Percentiles rank a stretch among this genome's conserved stretches.
phyloP scores from a whole-genome alignment of 1,140 invertebrate genomes.

The Lamellibrachia luymesi region DNA sequence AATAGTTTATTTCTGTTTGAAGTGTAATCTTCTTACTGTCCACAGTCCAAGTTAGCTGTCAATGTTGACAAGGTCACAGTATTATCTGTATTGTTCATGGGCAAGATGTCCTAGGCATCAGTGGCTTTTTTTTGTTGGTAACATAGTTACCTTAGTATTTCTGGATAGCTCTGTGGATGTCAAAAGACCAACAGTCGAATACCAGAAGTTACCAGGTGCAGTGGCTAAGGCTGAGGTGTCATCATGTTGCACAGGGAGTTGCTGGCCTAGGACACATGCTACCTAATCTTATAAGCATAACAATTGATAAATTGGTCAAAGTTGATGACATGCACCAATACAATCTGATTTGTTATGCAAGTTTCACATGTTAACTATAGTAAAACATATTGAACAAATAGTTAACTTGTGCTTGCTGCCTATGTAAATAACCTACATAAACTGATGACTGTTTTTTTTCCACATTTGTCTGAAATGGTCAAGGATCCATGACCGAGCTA shows the following conservation, averaged over 20 bases:
- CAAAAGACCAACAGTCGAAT: not conserved
- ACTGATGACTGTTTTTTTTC: no score
- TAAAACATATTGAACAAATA: not conserved
- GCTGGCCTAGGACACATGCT: not conserved
- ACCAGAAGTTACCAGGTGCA: no score
- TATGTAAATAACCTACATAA: no score
- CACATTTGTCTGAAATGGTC: not conserved
- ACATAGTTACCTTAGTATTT: no score
- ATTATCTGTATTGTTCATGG: not conserved
- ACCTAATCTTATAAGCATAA: not conserved
- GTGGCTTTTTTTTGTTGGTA: not conserved
- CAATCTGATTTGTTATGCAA: not conserved
- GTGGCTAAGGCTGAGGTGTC: not conserved
- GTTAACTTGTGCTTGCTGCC: no score
- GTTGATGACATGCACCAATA: not conserved
- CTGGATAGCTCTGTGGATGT: not conserved
- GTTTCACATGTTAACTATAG: not conserved
- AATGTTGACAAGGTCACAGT: not conserved
- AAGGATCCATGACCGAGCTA: not conserved
- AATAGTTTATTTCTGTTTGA: not conserved
- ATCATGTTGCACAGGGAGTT: not conserved
- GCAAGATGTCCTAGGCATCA: not conserved
- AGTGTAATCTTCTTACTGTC: not conserved
- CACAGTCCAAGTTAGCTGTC: not conserved
- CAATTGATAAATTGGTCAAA: not conserved